Base-by-base conservation (phyloP, 1,140 invertebrate genomes). In the Atopsyche davidsoni region DNA sequence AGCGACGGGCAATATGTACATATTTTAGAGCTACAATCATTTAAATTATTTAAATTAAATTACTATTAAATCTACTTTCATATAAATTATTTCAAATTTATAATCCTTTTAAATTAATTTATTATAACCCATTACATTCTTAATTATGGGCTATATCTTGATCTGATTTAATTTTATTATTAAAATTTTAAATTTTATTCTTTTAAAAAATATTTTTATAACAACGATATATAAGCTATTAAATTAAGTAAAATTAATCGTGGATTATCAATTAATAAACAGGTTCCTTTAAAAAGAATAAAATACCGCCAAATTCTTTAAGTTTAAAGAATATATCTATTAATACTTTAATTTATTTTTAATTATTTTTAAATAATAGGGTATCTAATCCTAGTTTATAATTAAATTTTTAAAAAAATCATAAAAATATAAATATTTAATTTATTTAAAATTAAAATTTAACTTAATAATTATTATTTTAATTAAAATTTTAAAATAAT, bases 1-100 rank as follows among this genome's bases (percentile, higher is more conserved):
- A 82, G 67, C 70, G 80, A 82, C 78, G 78, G 79, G 79, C 78
- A 74, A 81, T 83, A 75, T 81, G 77, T 79, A 79, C 63, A 61
- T 64, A 62, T 58, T 62, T 64, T n/a, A n/a, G n/a, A n/a, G n/a
- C n/a, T n/a, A n/a, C n/a, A n/a, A n/a, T n/a, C n/a, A n/a, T n/a
- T n/a, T 60, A 58, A 59, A 60, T 31, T 51, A 61, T 60, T 35
- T 63, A 56, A 58, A 59, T 59, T 59, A 60, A 62, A 63, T 65
- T 65, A 65, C 63, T 57, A 59, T 65, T 64, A 62, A 64, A 64
- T 64, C 63, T 61, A 65, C 52, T 44, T 64, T 62, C 51, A 38
- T 32, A 53, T 13, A 60, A 62, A 46, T 51, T 58, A 62, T 53
- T 50, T 51, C 60, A 54, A 55, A 57, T 59, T 41, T 50, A n/a